Percentiles rank a stretch among this genome's conserved stretches.
Conservation (phyloP, 2,888 invertebrate genomes). For the Steromphala cineraria region DNA sequence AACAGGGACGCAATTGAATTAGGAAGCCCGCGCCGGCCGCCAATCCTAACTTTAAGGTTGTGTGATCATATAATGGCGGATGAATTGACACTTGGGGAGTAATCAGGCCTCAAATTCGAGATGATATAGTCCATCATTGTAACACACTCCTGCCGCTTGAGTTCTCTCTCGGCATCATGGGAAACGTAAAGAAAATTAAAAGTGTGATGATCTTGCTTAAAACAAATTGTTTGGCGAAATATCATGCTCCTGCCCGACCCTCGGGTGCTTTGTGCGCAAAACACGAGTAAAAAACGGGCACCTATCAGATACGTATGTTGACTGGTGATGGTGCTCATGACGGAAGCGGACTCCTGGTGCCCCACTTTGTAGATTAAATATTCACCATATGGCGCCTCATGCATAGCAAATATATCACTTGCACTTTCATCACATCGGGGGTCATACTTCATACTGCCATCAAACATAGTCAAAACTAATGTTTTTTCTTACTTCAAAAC, state of each 20-base stretch:
- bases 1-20: conserved; percentile 11
- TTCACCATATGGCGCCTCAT: no score
- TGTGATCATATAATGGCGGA: conserved; percentile 21
- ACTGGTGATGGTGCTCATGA: no score
- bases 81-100: conserved; percentile 21
- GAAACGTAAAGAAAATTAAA: conserved; percentile 20
- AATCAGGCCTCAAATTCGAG: conserved; percentile 21
- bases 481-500: no score
- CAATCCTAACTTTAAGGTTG: conserved; percentile 20
- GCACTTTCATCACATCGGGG: no score
- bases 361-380: no score
- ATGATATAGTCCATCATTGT: conserved; percentile 20
- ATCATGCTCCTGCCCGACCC: not conserved
- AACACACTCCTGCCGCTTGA: conserved; percentile 3
- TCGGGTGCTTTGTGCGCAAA: not conserved
- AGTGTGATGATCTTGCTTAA: conserved; percentile 21
- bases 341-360: no score
- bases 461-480: no score
- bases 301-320: no score
- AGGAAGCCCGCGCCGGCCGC: not conserved
- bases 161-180: conserved; percentile 1
- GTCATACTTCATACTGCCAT: no score
- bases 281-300: not conserved
- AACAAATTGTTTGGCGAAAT: conserved; percentile 19
- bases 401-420: no score